Conservation (phyloP, 2,113 vertebrate species). For the Cyanistes caeruleus region DNA sequence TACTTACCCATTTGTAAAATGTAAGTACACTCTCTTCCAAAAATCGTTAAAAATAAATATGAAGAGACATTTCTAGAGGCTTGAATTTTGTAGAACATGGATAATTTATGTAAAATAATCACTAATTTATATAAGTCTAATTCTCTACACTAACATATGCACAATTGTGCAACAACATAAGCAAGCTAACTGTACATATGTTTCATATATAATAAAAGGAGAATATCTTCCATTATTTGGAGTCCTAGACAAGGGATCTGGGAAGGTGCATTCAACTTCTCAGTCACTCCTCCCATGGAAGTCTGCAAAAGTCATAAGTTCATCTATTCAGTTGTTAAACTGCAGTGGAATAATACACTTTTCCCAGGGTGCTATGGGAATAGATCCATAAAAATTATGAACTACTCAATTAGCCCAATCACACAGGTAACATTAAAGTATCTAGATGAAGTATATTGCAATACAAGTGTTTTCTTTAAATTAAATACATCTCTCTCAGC, state of each 20-base stretch:
- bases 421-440: background rate
- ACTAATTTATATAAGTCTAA: background rate
- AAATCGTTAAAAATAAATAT: background rate
- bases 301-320: background rate
- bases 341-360: background rate
- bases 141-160: background rate
- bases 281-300: background rate
- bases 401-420: background rate
- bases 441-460: background rate
- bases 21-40: background rate
- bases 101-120: background rate
- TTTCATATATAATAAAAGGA: background rate
- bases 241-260: background rate
- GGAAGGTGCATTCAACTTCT: background rate
- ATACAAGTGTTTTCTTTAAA: background rate
- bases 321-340: background rate
- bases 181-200: background rate
- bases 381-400: background rate
- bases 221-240: background rate
- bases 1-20: background rate
- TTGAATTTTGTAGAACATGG: background rate
- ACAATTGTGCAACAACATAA: too few relatives aligned
- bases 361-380: background rate
- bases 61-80: background rate
- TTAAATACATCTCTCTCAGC: background rate